Evolutionary conservation across 2,113 vertebrate genomes (phyloP).

Genomic region (human (Homo sapiens)): GRCh38 chr1:153468501-153469000

Average conservation of each 20-base stretch:
- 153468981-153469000: background rate
- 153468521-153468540: too few relatives aligned
- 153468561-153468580: too few relatives aligned
- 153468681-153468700: too few relatives aligned
- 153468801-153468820: background rate
- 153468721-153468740: too few relatives aligned
- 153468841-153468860: background rate
- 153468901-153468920: background rate
- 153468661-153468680: too few relatives aligned
- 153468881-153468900: background rate
- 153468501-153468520: too few relatives aligned
- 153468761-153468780: background rate
- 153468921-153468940: background rate
- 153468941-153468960: background rate
- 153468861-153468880: background rate
- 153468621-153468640: too few relatives aligned
- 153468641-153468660: too few relatives aligned
- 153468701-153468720: too few relatives aligned
- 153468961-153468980: background rate
- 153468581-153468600: rapidly evolving
- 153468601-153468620: too few relatives aligned
- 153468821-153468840: background rate
- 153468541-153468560: too few relatives aligned
- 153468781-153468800: background rate
- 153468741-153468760: too few relatives aligned